These are phyloP conservation scores for Rhinogobius similis DNA, from an alignment of 2,113 vertebrate species.

Conservation along the genomic window DNA sequence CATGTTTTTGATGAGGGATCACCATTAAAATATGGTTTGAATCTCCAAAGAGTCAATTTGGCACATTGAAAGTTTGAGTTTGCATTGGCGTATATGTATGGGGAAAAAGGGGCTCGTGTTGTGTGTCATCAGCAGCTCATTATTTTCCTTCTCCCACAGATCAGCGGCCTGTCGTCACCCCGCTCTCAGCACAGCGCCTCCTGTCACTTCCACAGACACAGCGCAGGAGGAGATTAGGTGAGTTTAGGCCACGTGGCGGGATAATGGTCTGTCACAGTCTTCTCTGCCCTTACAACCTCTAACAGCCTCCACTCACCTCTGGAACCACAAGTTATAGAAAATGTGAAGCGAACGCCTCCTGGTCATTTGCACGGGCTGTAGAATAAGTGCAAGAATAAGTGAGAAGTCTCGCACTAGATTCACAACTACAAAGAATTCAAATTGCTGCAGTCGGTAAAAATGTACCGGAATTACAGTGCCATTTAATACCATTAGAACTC, in stretches of 20 bases:
- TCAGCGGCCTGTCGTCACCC: slow-evolving; percentile 69
- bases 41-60: too few species aligned
- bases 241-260: slow-evolving; percentile 55
- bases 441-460: neutral
- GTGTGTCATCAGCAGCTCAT: slow-evolving; percentile 74
- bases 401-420: slow-evolving; percentile 8
- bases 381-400: neutral
- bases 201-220: slow-evolving; percentile 47
- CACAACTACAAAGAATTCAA: neutral
- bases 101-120: slow-evolving; percentile 32
- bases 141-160: slow-evolving; percentile 71
- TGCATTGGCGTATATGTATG: too few species aligned
- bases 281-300: slow-evolving; percentile 23
- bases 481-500: too few species aligned
- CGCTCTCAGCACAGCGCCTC: slow-evolving; percentile 48
- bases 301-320: slow-evolving; percentile 30
- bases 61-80: too few species aligned
- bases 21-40: too few species aligned
- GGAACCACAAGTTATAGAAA: slow-evolving; percentile 28
- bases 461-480: too few species aligned
- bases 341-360: slow-evolving; percentile 1
- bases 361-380: neutral
- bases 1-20: too few species aligned
- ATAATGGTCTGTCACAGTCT: slow-evolving; percentile 47
- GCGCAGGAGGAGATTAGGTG: slow-evolving; percentile 59